Evolutionary conservation across 2,113 vertebrate species (phyloP).

Genomic region (Anarhynchus alexandrinus): DNA sequence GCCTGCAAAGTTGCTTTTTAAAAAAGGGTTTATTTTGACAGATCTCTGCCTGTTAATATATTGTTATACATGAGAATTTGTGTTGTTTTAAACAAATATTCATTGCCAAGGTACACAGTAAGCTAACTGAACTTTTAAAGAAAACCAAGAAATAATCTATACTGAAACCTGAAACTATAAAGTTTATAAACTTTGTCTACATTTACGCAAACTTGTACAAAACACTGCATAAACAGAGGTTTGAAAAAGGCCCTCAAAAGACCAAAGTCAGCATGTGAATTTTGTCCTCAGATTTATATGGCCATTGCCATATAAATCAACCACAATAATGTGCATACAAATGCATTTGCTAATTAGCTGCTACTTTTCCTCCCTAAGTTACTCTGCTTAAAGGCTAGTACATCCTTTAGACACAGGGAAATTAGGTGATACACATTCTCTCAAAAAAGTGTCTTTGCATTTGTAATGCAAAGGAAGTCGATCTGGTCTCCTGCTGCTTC

Average conservation of each 20-base stretch:
- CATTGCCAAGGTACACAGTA: not conserved
- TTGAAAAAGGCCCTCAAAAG: not conserved
- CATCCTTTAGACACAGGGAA: not conserved
- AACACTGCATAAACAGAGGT: not conserved
- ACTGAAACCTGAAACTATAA: not conserved
- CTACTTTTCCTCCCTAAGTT: not conserved
- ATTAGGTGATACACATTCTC: not conserved
- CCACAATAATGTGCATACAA: not conserved
- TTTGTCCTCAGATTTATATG: not conserved
- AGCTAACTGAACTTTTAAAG: not conserved
- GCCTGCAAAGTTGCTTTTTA: not conserved
- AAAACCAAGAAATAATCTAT: not conserved
- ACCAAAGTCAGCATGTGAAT: not conserved
- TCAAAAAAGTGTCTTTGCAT: not conserved
- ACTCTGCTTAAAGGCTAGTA: not conserved
- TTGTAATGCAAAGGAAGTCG: not conserved
- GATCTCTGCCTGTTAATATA: not conserved
- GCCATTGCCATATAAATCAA: not conserved
- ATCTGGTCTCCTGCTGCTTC: not conserved
- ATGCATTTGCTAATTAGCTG: slow-evolving; percentile 4
- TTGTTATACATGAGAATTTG: not conserved
- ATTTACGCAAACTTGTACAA: not conserved
- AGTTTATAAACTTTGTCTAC: not conserved
- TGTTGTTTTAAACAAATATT: not conserved
- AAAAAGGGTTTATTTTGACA: not conserved